Percentiles rank a stretch among this genome's conserved stretches.
These are phyloP conservation scores for Drosophila pallidifrons DNA, from an alignment of 1,140 invertebrate genomes.

Conservation along the genomic window DNA sequence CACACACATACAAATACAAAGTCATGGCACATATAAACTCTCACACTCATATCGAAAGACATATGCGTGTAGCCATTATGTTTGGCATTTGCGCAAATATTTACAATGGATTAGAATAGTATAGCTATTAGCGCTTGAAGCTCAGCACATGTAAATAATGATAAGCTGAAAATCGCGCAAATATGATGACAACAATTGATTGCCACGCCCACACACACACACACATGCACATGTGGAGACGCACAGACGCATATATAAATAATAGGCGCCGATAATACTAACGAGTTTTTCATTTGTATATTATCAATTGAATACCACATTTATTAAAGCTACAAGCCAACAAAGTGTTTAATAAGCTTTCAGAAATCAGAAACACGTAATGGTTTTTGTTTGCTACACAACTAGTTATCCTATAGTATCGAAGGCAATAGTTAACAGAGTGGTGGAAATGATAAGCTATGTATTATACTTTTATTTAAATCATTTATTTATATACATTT, in stretches of 20 bases:
- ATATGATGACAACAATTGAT: slow-evolving; percentile 67
- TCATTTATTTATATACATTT: no score
- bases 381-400: background rate
- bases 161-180: slow-evolving; percentile 68
- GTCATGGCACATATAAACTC: no score
- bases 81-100: slow-evolving; percentile 52
- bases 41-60: slow-evolving; percentile 1
- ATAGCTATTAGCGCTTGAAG: slow-evolving; percentile 58
- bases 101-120: slow-evolving; percentile 61
- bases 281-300: slow-evolving; percentile 49
- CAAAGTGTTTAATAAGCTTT: slow-evolving; percentile 16
- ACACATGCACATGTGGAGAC: background rate
- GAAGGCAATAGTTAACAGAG: no score
- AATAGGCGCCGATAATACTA: slow-evolving; percentile 28
- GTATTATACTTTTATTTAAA: no score
- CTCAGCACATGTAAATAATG: slow-evolving; percentile 68
- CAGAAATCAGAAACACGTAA: background rate
- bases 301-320: slow-evolving; percentile 27
- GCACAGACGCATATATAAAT: slow-evolving; percentile 4
- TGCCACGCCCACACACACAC: slow-evolving; percentile 26
- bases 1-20: slow-evolving; percentile 4
- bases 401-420: background rate
- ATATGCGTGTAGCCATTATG: slow-evolving; percentile 25
- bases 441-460: no score
- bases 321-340: slow-evolving; percentile 14